Evolutionary conservation across 1,140 invertebrate genomes (phyloP), one percentile per base, ranked within the genome.

Genomic region (Anastrepha ludens): DNA sequence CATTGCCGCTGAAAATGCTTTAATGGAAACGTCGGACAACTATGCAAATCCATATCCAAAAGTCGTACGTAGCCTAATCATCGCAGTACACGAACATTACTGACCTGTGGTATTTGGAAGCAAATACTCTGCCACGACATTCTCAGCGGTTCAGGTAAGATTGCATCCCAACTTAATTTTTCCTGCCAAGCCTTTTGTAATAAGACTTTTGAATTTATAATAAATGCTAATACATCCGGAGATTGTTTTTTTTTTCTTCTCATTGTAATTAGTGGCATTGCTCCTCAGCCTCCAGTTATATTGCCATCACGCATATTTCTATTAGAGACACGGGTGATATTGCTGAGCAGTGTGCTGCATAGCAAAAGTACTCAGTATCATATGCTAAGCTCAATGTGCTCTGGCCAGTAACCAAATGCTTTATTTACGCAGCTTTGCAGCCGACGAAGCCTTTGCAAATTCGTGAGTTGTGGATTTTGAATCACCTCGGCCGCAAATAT

Each of bases 381-480:
- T 55, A 55, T 55, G 50, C 50, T 55, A 55, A 55, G 9, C 50
- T 7, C 50, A 55, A 55, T 55, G 50, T 55, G 50, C 50, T 55
- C 5, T 7, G 50, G 50, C 50, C 50, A 55, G 50, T 55, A 55
- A 55, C 50, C 50, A 7, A 55, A 55, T 55, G 50, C 64, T 7
- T 15, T 39, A n/a, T 67, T 67, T 8, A 67, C 64, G 15, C 64
- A 67, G 64, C 64, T 39, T 39, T 67, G 64, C 5, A 20, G 64
- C 39, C 64, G 64, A 20, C 64, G 64, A 5, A 67, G 39, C 64
- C 64, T 6, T 15, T 67, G 64, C 64, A 67, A 15, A 67, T 39
- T 67, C 64, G 64, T 67, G 64, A 67, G n/a, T 8, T 67, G 64
- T n/a, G 64, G 64, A 67, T 67, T 67, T 39, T 67, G 64, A 9